Percentiles rank a stretch among this genome's conserved stretches.
These are phyloP conservation scores for Linepithema humile DNA, from an alignment of 1,140 invertebrate species.

Conservation along the genomic window DNA sequence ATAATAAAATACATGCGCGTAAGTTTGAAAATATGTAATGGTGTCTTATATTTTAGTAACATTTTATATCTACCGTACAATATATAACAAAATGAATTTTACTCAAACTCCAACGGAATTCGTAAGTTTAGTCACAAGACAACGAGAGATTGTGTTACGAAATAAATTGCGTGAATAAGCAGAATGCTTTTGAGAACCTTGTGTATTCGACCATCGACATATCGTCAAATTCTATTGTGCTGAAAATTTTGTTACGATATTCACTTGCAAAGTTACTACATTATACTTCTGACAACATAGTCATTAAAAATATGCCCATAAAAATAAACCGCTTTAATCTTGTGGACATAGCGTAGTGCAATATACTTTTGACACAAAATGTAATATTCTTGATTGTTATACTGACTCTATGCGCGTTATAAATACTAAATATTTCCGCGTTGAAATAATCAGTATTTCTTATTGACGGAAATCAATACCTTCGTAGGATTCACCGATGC, in stretches of 20 bases:
- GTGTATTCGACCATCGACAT: conserved; percentile 20
- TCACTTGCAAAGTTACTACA: neutral
- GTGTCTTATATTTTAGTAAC: neutral
- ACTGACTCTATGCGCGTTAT: conserved; percentile 16
- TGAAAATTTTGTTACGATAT: neutral
- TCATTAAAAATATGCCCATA: neutral
- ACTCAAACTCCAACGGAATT: neutral
- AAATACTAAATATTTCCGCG: conserved; percentile 5
- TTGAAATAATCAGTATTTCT: conserved; percentile 17
- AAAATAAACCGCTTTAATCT: neutral
- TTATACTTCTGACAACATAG: neutral
- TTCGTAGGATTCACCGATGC: neutral
- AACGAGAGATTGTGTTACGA: neutral
- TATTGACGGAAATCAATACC: conserved; percentile 2
- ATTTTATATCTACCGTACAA: neutral
- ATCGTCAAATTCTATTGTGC: conserved; percentile 24
- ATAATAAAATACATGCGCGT: neutral
- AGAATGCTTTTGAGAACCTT: neutral
- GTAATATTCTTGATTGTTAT: neutral
- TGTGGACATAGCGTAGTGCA: neutral
- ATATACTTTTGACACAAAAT: conserved; percentile 22
- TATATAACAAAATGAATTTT: conserved; percentile 21
- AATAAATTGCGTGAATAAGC: conserved; percentile 6
- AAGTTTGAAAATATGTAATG: conserved; percentile 8
- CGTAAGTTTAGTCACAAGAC: neutral